Evolutionary conservation across 2,113 vertebrate genomes (phyloP), one percentile per base, ranked within the genome.

Genomic region (Gorsachius goisagi): DNA sequence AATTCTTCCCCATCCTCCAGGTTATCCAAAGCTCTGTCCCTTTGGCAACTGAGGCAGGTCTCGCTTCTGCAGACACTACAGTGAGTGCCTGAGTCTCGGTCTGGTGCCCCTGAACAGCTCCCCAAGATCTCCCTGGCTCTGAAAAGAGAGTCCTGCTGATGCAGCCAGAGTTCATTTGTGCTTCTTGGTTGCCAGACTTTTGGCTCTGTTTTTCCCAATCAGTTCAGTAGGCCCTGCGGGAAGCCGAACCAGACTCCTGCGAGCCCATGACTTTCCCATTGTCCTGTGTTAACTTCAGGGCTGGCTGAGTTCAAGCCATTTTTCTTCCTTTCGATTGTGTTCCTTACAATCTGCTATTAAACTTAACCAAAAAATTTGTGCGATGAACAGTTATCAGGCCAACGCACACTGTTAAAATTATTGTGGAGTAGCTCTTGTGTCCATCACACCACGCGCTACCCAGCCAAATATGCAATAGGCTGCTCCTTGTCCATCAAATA

Each of bases 101-200:
- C 96, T 97, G 95, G 90, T 96, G 82, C 83, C 56, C 82, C 52
- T 97, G 76, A 97, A 96, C 88, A 96, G 93, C 97, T 94, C 90
- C 85, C 79, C 93, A 92, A 77, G 92, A 86, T 74, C 83, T 86
- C 72, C 22, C 78, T 93, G 92, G 47, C 90, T 90, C 92, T 96
- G 93, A 96, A 94, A 95, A 87, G 83, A 77, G 72, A 89, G 80
- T 67, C 92, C 86, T 81, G 94, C 95, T 97, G 88, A 63, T 93
- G 86, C 90, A 94, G 95, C 83, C 94, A 94, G 83, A 90, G 83
- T 86, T 96, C 88, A 85, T 96, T 97, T 95, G 77, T 90, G 69
- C 73, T 96, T 85, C 76, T 93, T 0, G 12, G 47, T 85, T 89
- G 91, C 86, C 92, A 92, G 90, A 94, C 85, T 95, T 89, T 22